Evolutionary conservation across 2,113 vertebrate genomes (phyloP), one percentile per base, ranked within the genome.

Genomic region (Rhea pennata): DNA sequence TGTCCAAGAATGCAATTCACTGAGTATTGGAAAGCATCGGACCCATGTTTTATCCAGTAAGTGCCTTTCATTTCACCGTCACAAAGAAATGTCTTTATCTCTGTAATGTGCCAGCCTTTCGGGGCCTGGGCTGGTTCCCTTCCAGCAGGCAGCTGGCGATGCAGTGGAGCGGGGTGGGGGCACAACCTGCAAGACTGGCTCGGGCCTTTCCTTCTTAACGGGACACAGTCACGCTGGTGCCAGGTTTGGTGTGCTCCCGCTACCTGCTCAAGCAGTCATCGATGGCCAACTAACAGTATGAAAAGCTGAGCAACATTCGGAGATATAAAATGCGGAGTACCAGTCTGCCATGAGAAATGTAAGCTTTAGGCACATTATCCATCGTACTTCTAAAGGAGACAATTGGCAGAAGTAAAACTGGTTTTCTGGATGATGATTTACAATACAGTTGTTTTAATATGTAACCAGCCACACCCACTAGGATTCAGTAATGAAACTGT

Each of bases 251-350:
- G 23, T 5, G 42, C 20, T n/a, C 36, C 59, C 10, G 4, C 2
- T 8, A 19, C 69, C 76, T 54, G 39, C 46, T 59, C 42, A 29
- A 27, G n/a, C 46, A 40, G 42, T 33, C 3, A 3, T 12, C 12
- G 22, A 42, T 3, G 23, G 46, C 51, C 17, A 36, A 59, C 24
- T 26, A 61, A 22, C 16, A 26, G 21, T 7, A 4, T n/a, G 36
- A 48, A 15, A 9, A 2, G 5, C 23, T 3, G 7, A 51, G 71
- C 44, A 27, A 44, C 2, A 5, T 20, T 24, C 1, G 1, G 61
- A 56, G 33, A 10, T 6, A 12, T 12, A 51, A 51, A 19, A 20
- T n/a, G 24, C 24, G 21, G 40, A 73, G 56, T 19, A 1, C 4
- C 65, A 50, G 56, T 8, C 29, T 46, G 66, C 88, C n/a, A 9